These are phyloP conservation scores for Troilus luridus DNA, from an alignment of 2,888 invertebrate genomes.

Conservation along the genomic window DNA sequence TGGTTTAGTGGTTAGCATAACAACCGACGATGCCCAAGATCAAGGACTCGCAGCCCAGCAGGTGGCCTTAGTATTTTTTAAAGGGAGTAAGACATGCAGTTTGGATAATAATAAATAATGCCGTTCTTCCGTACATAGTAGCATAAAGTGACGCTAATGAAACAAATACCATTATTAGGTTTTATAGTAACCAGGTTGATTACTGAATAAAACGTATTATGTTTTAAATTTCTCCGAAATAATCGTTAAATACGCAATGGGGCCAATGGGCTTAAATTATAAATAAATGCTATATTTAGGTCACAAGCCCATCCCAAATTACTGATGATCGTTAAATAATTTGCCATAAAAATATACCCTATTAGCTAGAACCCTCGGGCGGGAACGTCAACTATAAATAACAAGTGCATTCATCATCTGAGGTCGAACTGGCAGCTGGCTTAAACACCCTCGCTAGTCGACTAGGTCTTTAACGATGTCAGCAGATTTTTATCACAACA, in stretches of 20 bases:
- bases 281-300: neutral
- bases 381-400: neutral
- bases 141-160: no score
- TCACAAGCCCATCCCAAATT: neutral
- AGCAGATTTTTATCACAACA: neutral
- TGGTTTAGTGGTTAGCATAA: no score
- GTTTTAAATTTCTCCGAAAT: no score
- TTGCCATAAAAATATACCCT: neutral
- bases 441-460: neutral
- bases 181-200: no score
- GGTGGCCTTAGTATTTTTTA: no score
- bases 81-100: no score
- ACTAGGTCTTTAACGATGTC: neutral
- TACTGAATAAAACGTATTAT: no score
- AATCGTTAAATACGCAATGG: neutral
- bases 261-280: neutral
- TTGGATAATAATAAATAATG: no score
- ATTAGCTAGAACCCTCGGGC: neutral
- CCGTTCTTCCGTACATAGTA: no score
- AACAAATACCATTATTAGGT: no score
- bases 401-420: neutral
- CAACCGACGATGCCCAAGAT: no score
- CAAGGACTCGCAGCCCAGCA: no score
- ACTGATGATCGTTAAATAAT: neutral
- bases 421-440: neutral